phyloP scores from a whole-genome alignment of 1,140 invertebrate genomes.

The Wiebesia pumilae region DNA sequence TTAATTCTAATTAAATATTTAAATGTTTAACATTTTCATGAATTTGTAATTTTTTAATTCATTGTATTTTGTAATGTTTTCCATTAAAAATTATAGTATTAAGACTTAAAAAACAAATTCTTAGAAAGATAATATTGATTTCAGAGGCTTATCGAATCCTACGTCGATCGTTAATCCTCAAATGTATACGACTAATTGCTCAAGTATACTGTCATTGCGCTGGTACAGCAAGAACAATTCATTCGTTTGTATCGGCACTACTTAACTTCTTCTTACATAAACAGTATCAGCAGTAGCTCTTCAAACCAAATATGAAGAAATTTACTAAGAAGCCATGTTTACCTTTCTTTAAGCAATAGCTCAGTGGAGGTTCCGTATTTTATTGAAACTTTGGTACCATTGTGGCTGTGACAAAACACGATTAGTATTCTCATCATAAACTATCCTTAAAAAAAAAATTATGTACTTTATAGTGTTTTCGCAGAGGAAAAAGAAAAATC shows the following conservation, averaged over 20 bases:
- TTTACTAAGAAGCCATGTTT: constrained; percentile 31
- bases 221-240: constrained; percentile 72
- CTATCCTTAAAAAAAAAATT: constrained; percentile 23
- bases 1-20: too few species aligned
- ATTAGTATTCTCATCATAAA: constrained; percentile 49
- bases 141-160: constrained; percentile 63
- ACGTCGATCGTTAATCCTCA: constrained; percentile 61
- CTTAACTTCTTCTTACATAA: constrained; percentile 11
- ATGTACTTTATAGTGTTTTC: constrained; percentile 5
- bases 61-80: background rate
- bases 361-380: constrained; percentile 27
- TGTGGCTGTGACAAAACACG: constrained; percentile 52
- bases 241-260: constrained; percentile 70
- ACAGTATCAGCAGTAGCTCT: background rate
- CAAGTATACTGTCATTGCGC: constrained; percentile 70
- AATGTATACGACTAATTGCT: constrained; percentile 68
- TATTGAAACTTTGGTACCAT: constrained; percentile 44
- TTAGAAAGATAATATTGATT: constrained; percentile 47
- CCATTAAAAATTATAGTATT: background rate
- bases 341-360: constrained; percentile 32
- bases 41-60: too few species aligned
- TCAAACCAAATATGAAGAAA: constrained; percentile 13
- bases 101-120: background rate
- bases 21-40: too few species aligned
- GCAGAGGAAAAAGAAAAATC: constrained; percentile 5